phyloP scores from a whole-genome alignment of 53 echinoderm and acorn worm species.

The Antedon mediterranea region DNA sequence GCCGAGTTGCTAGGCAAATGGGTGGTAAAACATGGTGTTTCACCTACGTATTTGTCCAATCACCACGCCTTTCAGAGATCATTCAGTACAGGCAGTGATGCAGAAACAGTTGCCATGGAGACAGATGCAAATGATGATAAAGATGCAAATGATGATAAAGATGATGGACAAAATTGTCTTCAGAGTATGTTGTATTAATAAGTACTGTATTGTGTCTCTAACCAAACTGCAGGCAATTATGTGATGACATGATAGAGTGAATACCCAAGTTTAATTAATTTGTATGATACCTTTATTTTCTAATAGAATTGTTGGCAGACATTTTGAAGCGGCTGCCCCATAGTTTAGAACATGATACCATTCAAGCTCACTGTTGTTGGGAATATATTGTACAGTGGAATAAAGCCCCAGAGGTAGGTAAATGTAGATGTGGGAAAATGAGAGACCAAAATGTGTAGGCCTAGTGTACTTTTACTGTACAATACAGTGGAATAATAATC shows the following conservation, averaged over 20 bases:
- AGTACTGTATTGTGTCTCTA: no score
- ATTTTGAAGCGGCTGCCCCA: constrained; percentile 49
- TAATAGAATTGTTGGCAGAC: neutral
- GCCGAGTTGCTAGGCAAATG: constrained; percentile 78
- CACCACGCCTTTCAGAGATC: neutral
- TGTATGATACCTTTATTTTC: neutral
- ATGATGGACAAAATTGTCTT: neutral
- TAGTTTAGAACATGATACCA: constrained; percentile 70
- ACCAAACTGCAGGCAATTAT: no score
- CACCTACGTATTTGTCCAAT: constrained; percentile 55
- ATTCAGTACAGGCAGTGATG: neutral
- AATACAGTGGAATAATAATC: constrained; percentile 6
- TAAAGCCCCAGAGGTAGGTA: constrained; percentile 71
- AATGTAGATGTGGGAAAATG: neutral
- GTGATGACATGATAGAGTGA: no score
- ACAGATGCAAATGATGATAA: neutral
- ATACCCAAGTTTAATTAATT: no score
- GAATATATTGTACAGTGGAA: constrained; percentile 97
- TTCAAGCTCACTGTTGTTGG: constrained; percentile 90
- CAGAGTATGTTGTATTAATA: neutral
- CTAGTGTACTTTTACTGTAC: no score
- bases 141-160: neutral
- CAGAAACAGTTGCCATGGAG: neutral
- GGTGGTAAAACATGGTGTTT: constrained; percentile 56
- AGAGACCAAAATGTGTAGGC: no score